A percentile compares a stretch with the other conserved stretches of the same genome.
Evolutionary conservation across 2,888 invertebrate genomes (phyloP).

Genomic region (Phyllotreta striolata): DNA sequence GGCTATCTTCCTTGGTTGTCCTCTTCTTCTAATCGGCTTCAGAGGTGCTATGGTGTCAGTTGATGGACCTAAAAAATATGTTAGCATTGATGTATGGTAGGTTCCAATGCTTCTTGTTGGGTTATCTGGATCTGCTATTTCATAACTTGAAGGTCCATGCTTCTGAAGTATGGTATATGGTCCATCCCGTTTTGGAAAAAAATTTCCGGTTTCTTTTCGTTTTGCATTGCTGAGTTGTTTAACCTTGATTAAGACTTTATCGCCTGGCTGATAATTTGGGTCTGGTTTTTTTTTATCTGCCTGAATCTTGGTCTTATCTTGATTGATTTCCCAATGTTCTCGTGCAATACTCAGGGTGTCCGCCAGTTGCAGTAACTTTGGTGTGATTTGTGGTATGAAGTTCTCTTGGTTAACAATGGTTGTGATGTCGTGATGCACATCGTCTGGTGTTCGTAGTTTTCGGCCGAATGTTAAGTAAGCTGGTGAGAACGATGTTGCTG

Average conservation of each 20-base stretch:
- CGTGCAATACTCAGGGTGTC: slow-evolving; percentile 28
- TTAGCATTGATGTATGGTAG: background rate
- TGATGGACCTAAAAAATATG: background rate
- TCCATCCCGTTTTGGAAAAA: slow-evolving; percentile 32
- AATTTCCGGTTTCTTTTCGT: slow-evolving; percentile 27
- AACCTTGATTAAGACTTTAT: slow-evolving; percentile 23
- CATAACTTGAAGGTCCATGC: slow-evolving; percentile 4
- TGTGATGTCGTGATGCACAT: slow-evolving; percentile 39
- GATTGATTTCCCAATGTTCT: slow-evolving; percentile 13
- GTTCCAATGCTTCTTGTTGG: background rate
- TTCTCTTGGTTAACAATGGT: slow-evolving; percentile 17
- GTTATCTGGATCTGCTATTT: slow-evolving; percentile 4
- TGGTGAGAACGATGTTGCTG: too few relatives aligned
- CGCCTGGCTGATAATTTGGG: background rate
- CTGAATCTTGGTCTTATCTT: slow-evolving; percentile 8
- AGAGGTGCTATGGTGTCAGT: background rate
- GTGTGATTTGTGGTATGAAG: slow-evolving; percentile 48
- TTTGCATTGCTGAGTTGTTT: slow-evolving; percentile 11
- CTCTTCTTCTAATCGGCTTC: background rate
- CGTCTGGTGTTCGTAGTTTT: too few relatives aligned
- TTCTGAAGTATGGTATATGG: slow-evolving; percentile 23
- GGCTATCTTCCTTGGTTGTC: too few relatives aligned
- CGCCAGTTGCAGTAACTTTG: slow-evolving; percentile 36
- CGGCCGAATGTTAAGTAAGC: too few relatives aligned
- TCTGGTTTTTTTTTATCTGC: background rate